These are phyloP conservation scores for Mormyrus iriodes DNA, from an alignment of 2,113 vertebrate genomes.

Conservation along the genomic window DNA sequence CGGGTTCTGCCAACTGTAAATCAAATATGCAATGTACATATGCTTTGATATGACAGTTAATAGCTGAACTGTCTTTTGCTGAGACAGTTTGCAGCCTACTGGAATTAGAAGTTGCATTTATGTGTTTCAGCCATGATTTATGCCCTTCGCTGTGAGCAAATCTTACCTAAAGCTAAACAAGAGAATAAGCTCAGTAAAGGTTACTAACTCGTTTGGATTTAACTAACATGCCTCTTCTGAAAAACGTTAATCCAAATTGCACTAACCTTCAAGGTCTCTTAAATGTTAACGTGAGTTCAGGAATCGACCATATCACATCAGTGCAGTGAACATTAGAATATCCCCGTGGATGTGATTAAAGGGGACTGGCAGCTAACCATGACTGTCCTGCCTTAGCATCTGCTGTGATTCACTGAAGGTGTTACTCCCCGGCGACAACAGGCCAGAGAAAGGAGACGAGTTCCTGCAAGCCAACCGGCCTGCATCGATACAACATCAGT, in stretches of 20 bases:
- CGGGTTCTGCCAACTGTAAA: neutral
- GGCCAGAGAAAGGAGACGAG: neutral
- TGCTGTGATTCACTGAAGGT: neutral
- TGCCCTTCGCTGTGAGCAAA: neutral
- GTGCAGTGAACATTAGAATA: neutral
- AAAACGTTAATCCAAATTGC: neutral
- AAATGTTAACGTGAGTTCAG: neutral
- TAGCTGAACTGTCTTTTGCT: neutral
- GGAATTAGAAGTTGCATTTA: neutral
- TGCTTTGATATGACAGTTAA: neutral
- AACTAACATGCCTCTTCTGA: neutral
- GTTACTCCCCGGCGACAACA: neutral
- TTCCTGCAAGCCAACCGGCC: neutral
- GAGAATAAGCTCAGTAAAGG: neutral
- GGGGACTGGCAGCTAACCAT: neutral
- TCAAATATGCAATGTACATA: neutral
- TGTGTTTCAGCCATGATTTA: neutral
- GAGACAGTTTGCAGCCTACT: neutral
- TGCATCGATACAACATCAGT: neutral
- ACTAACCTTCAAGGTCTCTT: neutral
- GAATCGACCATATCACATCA: conserved; percentile 3
- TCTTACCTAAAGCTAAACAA: neutral
- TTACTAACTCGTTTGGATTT: neutral
- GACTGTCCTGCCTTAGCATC: neutral
- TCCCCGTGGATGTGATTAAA: neutral